Percentiles rank a stretch among this genome's conserved stretches.
These are phyloP conservation scores for Polietes domitor DNA, from an alignment of 2,888 invertebrate genomes.

Conservation along the genomic window DNA sequence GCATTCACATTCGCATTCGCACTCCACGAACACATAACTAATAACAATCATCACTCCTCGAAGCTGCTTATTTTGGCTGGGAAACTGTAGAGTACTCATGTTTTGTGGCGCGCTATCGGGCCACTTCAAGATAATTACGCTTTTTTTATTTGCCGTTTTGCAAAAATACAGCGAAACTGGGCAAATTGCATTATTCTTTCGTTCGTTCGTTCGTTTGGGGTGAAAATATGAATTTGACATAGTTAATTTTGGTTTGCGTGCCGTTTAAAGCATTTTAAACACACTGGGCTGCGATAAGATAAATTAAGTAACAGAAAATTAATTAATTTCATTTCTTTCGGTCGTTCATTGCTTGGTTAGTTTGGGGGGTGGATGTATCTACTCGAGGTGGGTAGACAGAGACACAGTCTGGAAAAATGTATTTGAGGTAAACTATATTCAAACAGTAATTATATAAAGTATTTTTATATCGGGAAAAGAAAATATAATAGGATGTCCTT, in stretches of 20 bases:
- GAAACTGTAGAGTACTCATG: background rate
- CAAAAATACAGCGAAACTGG: background rate
- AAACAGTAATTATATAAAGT: no score
- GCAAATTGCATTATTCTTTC: background rate
- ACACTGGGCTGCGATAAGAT: background rate
- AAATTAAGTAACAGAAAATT: background rate
- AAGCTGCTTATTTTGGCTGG: background rate
- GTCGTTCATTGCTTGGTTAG: no score
- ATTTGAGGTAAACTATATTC: no score
- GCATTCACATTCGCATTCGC: background rate
- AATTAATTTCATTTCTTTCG: background rate
- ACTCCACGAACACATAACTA: background rate
- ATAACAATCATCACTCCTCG: no score
- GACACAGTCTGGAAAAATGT: no score
- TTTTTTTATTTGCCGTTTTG: background rate
- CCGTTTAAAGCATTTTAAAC: background rate
- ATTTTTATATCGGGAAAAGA: no score
- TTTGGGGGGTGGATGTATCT: no score
- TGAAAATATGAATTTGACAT: slow-evolving; percentile 5
- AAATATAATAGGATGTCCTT: no score
- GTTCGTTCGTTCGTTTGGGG: background rate
- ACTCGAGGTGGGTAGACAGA: no score
- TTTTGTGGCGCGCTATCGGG: background rate
- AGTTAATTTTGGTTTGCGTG: background rate
- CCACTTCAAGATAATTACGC: background rate